These are phyloP conservation scores for Anagrus nilaparvatae DNA, from an alignment of 1,140 invertebrate genomes.

Conservation along the genomic window DNA sequence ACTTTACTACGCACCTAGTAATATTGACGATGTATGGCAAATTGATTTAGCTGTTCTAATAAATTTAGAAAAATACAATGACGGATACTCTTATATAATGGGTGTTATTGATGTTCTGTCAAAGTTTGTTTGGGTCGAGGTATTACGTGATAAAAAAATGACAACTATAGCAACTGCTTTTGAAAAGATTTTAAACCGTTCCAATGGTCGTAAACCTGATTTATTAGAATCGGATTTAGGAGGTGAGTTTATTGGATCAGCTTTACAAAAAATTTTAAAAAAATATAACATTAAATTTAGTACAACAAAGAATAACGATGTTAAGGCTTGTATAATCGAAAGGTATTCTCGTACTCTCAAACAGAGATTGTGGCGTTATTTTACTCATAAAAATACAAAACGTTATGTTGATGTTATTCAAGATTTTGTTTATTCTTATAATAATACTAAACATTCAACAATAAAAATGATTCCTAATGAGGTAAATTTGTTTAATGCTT, in stretches of 20 bases:
- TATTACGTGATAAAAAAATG: slow-evolving; percentile 25
- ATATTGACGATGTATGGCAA: slow-evolving; percentile 23
- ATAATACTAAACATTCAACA: slow-evolving; percentile 15
- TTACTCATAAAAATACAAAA: slow-evolving; percentile 11
- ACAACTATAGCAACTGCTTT: background rate
- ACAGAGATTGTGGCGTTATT: slow-evolving; percentile 19
- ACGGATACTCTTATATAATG: slow-evolving; percentile 26
- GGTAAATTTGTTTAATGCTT: too few species aligned
- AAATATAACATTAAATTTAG: slow-evolving; percentile 14
- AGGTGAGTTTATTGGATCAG: slow-evolving; percentile 15
- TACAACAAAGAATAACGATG: slow-evolving; percentile 12
- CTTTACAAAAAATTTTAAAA: slow-evolving; percentile 15
- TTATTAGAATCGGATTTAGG: slow-evolving; percentile 16
- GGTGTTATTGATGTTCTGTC: slow-evolving; percentile 29
- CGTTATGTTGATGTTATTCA: slow-evolving; percentile 18
- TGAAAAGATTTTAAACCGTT: background rate
- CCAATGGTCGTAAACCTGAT: background rate
- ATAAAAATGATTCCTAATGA: too few species aligned
- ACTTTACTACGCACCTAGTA: slow-evolving; percentile 6
- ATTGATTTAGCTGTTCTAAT: slow-evolving; percentile 29
- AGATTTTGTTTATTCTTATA: slow-evolving; percentile 12
- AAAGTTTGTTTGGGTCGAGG: slow-evolving; percentile 27
- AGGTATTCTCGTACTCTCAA: slow-evolving; percentile 18
- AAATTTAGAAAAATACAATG: slow-evolving; percentile 24
- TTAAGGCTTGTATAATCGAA: slow-evolving; percentile 19